These are phyloP conservation scores for Penelope pileata DNA, from an alignment of 2,113 vertebrate genomes.

Conservation along the genomic window DNA sequence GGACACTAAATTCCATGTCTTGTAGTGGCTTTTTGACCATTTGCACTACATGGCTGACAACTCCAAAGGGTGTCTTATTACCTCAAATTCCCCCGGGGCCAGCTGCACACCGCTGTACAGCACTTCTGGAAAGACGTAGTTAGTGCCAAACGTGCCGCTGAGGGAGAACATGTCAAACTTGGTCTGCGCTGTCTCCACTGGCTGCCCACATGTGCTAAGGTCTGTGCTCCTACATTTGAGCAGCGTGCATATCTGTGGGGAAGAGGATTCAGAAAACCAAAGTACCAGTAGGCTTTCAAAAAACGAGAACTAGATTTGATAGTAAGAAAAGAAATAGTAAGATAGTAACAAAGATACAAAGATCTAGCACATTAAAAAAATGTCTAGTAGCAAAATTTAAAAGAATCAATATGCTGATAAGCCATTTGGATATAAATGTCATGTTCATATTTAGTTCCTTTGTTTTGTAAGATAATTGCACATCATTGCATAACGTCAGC, in stretches of 20 bases:
- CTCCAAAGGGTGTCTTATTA: neutral
- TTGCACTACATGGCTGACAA: neutral
- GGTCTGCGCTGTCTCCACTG: slow-evolving; percentile 45
- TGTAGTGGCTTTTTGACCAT: neutral
- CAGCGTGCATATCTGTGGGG: slow-evolving; percentile 61
- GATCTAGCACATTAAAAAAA: neutral
- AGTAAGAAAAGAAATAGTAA: neutral
- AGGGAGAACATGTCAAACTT: slow-evolving; percentile 70
- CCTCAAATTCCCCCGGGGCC: slow-evolving; percentile 68
- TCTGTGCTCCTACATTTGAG: slow-evolving; percentile 61
- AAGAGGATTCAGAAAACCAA: neutral
- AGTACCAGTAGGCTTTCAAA: neutral
- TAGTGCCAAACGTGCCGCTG: slow-evolving; percentile 70
- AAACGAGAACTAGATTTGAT: neutral
- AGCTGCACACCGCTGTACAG: slow-evolving; percentile 63
- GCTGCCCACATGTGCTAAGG: slow-evolving; percentile 28
- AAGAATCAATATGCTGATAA: neutral
- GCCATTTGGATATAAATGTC: neutral
- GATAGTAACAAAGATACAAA: neutral
- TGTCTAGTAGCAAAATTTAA: neutral
- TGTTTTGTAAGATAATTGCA: neutral
- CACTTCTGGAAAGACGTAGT: slow-evolving; percentile 70
- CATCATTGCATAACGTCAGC: neutral
- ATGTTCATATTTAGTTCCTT: neutral
- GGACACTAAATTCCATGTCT: neutral